These are phyloP conservation scores for Blastobasis adustella DNA, from an alignment of 2,888 invertebrate species.

Conservation along the genomic window DNA sequence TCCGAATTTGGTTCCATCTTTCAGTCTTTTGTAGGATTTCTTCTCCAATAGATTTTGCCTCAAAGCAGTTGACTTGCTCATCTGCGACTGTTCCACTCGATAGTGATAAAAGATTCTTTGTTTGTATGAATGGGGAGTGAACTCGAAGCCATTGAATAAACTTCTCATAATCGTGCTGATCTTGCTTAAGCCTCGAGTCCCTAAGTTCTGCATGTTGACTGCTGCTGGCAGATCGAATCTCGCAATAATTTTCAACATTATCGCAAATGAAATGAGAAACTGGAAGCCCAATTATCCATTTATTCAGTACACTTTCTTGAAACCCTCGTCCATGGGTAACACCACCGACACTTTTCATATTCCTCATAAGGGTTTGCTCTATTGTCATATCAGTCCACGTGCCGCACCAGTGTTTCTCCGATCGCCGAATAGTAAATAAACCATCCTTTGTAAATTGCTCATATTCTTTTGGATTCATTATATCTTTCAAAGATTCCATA, in stretches of 20 bases:
- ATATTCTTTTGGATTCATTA: background rate
- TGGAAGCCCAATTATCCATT: background rate
- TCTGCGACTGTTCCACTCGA: slow-evolving; percentile 1
- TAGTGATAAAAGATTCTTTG: slow-evolving; percentile 1
- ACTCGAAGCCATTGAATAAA: slow-evolving; percentile 1
- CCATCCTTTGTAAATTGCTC: background rate
- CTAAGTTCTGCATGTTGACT: background rate
- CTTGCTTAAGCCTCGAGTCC: background rate
- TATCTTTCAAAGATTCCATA: background rate
- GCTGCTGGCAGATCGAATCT: background rate
- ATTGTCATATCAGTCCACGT: slow-evolving; percentile 3
- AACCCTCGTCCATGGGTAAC: slow-evolving; percentile 3
- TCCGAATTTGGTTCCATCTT: slow-evolving; percentile 7
- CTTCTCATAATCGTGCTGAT: slow-evolving; percentile 1
- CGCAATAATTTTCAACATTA: background rate
- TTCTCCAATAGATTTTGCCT: slow-evolving; percentile 3
- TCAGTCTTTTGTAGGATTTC: slow-evolving; percentile 3
- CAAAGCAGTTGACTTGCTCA: slow-evolving; percentile 4
- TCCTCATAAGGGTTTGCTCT: slow-evolving; percentile 3
- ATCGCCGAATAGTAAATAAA: slow-evolving; percentile 1
- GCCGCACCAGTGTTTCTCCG: slow-evolving; percentile 1
- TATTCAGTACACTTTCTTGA: slow-evolving; percentile 1
- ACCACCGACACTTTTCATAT: slow-evolving; percentile 1
- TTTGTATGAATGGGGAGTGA: slow-evolving; percentile 2
- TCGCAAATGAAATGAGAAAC: background rate